Base-by-base conservation (phyloP, 2,888 invertebrate genomes). In the Euzetes globulus region DNA sequence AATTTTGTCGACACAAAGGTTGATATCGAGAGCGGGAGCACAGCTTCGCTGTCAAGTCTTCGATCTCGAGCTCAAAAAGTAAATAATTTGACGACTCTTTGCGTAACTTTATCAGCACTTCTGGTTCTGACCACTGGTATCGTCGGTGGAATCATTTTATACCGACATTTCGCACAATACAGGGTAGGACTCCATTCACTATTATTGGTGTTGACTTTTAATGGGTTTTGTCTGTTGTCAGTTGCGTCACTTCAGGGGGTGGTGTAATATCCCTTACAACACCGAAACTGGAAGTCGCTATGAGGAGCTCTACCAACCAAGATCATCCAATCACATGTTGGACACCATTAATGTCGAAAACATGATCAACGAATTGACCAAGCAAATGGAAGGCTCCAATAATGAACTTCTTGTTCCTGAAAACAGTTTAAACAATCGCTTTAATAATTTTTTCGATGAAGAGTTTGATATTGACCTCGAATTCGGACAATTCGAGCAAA, bases 381-480 rank as follows among this genome's bases (percentile, higher is more conserved):
- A 71, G 47, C 71, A 47, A 52, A 45, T 73, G 73, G 73, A 0
- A 74, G 75, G 5, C 72, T 73, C 37, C 5, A 37, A 33, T 19
- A 17, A 29, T 5, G 19, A 65, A 4, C 1, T 1, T 5, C 7
- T 33, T 9, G 7, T 5, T 29, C 19, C 33, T 1, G 17, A 37
- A 6, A 7, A 6, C 17, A 9, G n/a, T 37, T 65, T 41, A n/a
- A 7, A 9, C 29, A 27, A 60, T 29, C 27, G 7, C 4, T 58
- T 74, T 37, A 75, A 73, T 33, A 77, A 79, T 77, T 87, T 86
- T 79, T 88, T 94, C 81, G 88, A 88, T 75, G 93, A 94, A 83
- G 88, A 89, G 78, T 87, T 94, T 79, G 91, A 94, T 81, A 87
- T 95, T 78, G 90, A 89, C 80, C 82, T 88, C 63, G 87, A 88